Base-by-base conservation (phyloP, 2,113 vertebrate genomes). In the Oriolus oriolus region DNA sequence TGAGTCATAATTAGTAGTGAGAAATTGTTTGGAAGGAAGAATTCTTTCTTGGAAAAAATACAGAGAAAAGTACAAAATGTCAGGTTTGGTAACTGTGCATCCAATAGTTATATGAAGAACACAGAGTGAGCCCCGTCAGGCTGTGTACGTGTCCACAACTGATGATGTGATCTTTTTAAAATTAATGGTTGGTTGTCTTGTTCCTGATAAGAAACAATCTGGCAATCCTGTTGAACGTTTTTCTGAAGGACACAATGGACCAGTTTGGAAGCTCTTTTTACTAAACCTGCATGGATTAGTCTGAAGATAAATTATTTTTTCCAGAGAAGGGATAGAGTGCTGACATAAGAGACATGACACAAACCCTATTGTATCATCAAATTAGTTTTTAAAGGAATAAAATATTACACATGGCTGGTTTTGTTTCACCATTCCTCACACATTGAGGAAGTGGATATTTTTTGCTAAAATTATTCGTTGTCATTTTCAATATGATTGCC, bases 191-290 rank as follows among this genome's bases (percentile, higher is more conserved):
- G 68, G 20, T 91, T 96, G 44, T 47, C 57, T 89, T 65, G 15
- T 68, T 96, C 49, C 45, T 28, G 10, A 54, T 91, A 79, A 87
- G 77, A 56, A 82, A 77, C 80, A 63, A 44, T 70, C 86, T 88
- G 87, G 63, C 64, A 70, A 75, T 54, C 79, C 66, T 81, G 47
- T 92, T 85, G 84, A 97, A 96, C 89, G 65, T 93, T 97, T 82
- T 97, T 95, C 86, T 89, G 74, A 91, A 93, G 69, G 91, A 94
- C 56, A 47, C 11, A 64, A 15, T 96, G 90, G 90, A 95, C 86
- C 64, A 21, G 27, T 35, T 63, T 95, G 39, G 87, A 97, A 97
- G 74, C 44, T 74, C 52, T 92, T 96, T 95, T 89, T 82, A 31
- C 71, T 68, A 76, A 92, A 88, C 79, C 60, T 85, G 54, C 50